These are phyloP conservation scores for Aphelinus atriplicis DNA, from an alignment of 1,140 invertebrate species.

Conservation along the genomic window DNA sequence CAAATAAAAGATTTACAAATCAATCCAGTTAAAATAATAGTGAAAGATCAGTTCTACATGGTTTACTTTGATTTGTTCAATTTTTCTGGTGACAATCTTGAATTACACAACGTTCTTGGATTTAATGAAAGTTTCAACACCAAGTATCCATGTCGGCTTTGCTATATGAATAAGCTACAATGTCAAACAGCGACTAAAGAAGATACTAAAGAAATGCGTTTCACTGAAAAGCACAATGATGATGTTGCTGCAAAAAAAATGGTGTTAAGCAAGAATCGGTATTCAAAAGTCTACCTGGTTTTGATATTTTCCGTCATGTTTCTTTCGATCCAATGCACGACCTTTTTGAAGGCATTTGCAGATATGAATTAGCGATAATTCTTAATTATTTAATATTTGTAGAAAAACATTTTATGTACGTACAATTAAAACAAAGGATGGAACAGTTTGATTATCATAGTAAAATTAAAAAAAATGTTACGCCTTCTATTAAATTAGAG, in stretches of 20 bases:
- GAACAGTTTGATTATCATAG: conserved; percentile 38
- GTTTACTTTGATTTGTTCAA: conserved; percentile 37
- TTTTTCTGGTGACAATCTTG: conserved; percentile 11
- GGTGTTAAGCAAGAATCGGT: conserved; percentile 38
- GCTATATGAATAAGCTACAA: conserved; percentile 15
- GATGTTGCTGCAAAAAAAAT: conserved; percentile 25
- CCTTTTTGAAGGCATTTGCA: background rate
- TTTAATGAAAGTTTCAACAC: conserved; percentile 23
- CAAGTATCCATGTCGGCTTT: conserved; percentile 18
- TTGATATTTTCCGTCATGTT: conserved; percentile 40
- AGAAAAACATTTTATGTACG: conserved; percentile 36
- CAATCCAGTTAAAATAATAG: conserved; percentile 35
- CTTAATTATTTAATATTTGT: conserved; percentile 38
- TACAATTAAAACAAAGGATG: conserved; percentile 40
- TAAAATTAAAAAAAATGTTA: conserved; percentile 33
- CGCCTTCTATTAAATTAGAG: conserved; percentile 36
- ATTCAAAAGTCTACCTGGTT: conserved; percentile 36
- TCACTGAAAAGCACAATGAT: conserved; percentile 26
- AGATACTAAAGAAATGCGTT: conserved; percentile 35
- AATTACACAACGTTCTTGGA: conserved; percentile 11
- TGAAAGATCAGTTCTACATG: conserved; percentile 5
- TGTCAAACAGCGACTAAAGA: conserved; percentile 31
- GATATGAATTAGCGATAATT: conserved; percentile 10
- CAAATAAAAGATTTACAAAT: conserved; percentile 40
- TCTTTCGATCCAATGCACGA: conserved; percentile 44